Evolutionary conservation across 2,797 vertebrate species (phyloP).

Genomic region (Danio kyathit): DNA sequence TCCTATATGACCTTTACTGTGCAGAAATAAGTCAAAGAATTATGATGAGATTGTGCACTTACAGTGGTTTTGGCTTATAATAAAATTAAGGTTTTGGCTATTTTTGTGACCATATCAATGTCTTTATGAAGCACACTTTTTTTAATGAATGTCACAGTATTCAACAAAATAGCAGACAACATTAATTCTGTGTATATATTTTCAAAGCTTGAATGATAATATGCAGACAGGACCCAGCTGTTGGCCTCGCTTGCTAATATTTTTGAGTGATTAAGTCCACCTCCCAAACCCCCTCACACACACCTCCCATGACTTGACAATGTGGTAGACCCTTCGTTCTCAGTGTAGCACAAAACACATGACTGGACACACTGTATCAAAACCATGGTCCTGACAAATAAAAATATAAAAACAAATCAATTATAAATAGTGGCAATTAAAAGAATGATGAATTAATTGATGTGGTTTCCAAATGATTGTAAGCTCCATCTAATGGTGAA

Average conservation of each 20-base stretch:
- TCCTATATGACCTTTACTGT: not conserved
- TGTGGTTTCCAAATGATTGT: not conserved
- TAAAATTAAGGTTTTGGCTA: not conserved
- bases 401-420: not conserved
- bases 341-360: not conserved
- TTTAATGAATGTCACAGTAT: not conserved
- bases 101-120: no score
- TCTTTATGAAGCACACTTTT: not conserved
- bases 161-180: not conserved
- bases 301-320: not conserved
- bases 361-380: not conserved
- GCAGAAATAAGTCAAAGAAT: not conserved
- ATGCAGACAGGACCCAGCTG: slow-evolving; percentile 8
- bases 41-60: not conserved
- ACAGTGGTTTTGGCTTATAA: not conserved
- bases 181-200: not conserved
- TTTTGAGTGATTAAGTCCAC: not conserved
- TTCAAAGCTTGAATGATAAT: slow-evolving; percentile 16
- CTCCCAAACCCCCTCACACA: not conserved
- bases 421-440: not conserved
- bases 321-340: not conserved
- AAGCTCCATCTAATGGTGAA: not conserved
- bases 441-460: not conserved
- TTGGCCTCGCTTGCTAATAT: not conserved
- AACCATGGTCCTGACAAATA: not conserved